Base-by-base conservation (phyloP, 2,797 vertebrate species). In the Decapterus maruadsi region DNA sequence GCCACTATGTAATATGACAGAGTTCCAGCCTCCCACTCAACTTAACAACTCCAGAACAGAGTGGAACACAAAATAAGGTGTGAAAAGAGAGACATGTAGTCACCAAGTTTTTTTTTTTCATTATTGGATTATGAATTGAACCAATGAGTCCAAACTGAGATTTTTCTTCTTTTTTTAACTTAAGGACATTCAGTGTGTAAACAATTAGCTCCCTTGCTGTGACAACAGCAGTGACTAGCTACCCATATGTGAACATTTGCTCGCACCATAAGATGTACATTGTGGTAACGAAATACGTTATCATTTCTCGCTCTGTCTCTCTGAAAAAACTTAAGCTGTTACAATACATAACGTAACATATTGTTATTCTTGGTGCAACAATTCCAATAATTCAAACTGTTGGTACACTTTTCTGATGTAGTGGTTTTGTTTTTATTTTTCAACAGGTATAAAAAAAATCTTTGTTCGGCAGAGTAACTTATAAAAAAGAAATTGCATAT, bases 1-100 rank as follows among this genome's bases (percentile, higher is more conserved):
- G 70, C 17, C 5, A 16, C 73, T 70, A 13, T 38, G 62, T 60
- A 72, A 66, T 78, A 69, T 57, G 63, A 74, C 34, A 31, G 38
- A 36, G 50, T 38, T 81, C 54, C 43, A 67, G 48, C 48, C 57
- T 40, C 82, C 69, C 76, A 79, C 81, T 77, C 69, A 66, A 67
- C 10, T 11, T 64, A 73, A 70, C n/a, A 59, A 73, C 64, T 63
- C 53, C 36, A 63, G 40, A 72, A 65, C 59, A 78, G 34, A 54
- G 45, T 57, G 68, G 34, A 50, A 64, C 46, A 62, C 45, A 48
- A 2, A 71, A 69, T 13, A 19, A 61, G 61, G 46, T 16, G 62
- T 76, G 26, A 75, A 68, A 34, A 62, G 38, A 64, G 26, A 72
- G 26, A 50, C 19, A 75, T 62, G 43, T 53, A 38, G 17, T 53